These are phyloP conservation scores for Drosophila birchii DNA, from an alignment of 2,888 invertebrate species.

Conservation along the genomic window DNA sequence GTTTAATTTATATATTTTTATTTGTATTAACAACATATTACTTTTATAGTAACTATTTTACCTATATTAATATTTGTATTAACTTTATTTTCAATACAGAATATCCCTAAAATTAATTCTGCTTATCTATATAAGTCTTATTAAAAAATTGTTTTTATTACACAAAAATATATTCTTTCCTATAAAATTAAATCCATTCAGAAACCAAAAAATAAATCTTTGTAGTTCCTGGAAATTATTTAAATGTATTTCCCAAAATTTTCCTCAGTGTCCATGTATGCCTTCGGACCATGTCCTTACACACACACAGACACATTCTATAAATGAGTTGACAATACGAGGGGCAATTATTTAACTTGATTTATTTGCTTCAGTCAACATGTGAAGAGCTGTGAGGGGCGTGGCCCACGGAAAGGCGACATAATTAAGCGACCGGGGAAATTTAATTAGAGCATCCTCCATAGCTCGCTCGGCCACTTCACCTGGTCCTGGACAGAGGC, in stretches of 20 bases:
- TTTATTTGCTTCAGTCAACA: constrained; percentile 74
- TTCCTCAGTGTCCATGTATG: not conserved
- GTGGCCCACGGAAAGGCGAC: constrained; percentile 28
- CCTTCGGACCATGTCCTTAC: constrained; percentile 3
- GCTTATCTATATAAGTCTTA: too few relatives aligned
- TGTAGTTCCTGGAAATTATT: not conserved
- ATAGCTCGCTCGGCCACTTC: constrained; percentile 52
- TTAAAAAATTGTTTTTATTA: too few relatives aligned
- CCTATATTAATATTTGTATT: too few relatives aligned
- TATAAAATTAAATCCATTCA: too few relatives aligned
- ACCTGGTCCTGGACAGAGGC: constrained; percentile 43
- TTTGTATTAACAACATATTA: too few relatives aligned
- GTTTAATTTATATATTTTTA: not conserved
- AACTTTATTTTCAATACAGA: not conserved
- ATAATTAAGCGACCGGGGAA: constrained; percentile 69
- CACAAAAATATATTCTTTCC: too few relatives aligned
- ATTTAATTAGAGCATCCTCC: constrained; percentile 74
- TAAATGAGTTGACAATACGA: constrained; percentile 65
- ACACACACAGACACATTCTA: constrained; percentile 7
- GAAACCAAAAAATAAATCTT: too few relatives aligned
- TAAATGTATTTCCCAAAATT: not conserved
- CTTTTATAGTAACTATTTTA: too few relatives aligned
- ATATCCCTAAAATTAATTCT: too few relatives aligned
- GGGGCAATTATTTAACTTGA: constrained; percentile 78
- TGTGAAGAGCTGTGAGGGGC: constrained; percentile 17